These are phyloP conservation scores for Gnathochromis pfefferi DNA, from an alignment of 2,113 vertebrate species.

Conservation along the genomic window DNA sequence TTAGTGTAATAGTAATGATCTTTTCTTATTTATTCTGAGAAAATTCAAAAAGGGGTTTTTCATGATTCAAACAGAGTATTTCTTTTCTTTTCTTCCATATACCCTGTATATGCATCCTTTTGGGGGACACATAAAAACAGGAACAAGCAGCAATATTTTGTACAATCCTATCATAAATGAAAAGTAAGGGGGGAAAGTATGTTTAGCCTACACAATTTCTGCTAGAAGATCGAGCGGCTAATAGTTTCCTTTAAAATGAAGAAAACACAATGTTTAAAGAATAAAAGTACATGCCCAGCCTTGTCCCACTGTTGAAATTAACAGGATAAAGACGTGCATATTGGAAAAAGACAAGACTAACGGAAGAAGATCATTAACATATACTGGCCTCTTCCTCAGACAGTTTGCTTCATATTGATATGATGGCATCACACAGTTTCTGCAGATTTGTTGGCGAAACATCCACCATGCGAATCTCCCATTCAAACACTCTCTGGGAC, in stretches of 20 bases:
- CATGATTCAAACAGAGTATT: neutral
- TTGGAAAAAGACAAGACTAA: neutral
- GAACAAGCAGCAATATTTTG: neutral
- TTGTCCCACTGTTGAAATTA: neutral
- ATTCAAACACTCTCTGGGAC: accelerated
- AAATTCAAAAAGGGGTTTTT: neutral
- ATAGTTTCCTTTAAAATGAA: neutral
- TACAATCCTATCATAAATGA: neutral
- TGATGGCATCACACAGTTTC: neutral
- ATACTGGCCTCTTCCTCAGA: neutral
- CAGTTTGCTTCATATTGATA: neutral
- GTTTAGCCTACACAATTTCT: neutral
- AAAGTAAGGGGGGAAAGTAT: neutral
- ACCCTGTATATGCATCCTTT: neutral
- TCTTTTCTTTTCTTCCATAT: neutral
- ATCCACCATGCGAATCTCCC: accelerated
- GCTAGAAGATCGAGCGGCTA: accelerated
- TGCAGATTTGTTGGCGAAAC: neutral
- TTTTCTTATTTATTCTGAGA: neutral
- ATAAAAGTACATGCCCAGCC: neutral
- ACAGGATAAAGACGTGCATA: neutral
- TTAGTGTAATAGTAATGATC: neutral
- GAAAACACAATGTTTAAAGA: neutral
- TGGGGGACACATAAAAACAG: accelerated
- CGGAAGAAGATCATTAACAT: neutral